Base-by-base conservation (phyloP, 2,113 vertebrate genomes). In the Pluvialis apricaria region DNA sequence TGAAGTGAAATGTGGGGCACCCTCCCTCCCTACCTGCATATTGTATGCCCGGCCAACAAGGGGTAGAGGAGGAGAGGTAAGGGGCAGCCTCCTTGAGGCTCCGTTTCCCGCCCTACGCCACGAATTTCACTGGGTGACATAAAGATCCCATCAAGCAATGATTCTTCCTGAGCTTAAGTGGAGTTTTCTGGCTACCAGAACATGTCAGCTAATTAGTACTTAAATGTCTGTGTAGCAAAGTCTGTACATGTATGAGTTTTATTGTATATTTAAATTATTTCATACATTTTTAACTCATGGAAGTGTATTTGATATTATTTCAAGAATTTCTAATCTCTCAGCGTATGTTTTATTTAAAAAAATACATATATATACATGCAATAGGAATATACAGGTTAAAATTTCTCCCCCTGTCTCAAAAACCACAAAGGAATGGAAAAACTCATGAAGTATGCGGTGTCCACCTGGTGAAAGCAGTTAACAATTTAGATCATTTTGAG, bases 141-240 rank as follows among this genome's bases (percentile, higher is more conserved):
- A 34, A 91, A 71, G 40, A 49, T 72, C 17, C 65, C 87, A 44
- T 72, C 70, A 79, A 82, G 9, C 11, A 55, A 19, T 78, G 44
- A 20, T 8, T 24, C 34, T 36, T 92, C 38, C 52, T 51, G 47
- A 76, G 57, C 44, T 89, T 71, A 55, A 44, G 24, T 54, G 51
- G 58, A 81, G 47, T 60, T 82, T 92, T 86, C 84, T 87, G 47
- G 77, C 57, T 71, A 71, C 44, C 18, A 78, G 83, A 87, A 75
- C 60, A 20, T 6, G 13, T 76, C 70, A 82, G 73, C 52, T 89
- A 84, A 87, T 91, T 92, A 92, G 69, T 68, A 91, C 64, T 91
- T 91, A 71, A 96, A 64, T 4, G 9, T 45, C 84, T 61, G 15
- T 65, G 40, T 85, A 62, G 57, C 28, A 91, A 79, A 76, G 60